Evolutionary conservation across 2,888 invertebrate genomes (phyloP).

Genomic region (Drosophila kambysellisi): DNA sequence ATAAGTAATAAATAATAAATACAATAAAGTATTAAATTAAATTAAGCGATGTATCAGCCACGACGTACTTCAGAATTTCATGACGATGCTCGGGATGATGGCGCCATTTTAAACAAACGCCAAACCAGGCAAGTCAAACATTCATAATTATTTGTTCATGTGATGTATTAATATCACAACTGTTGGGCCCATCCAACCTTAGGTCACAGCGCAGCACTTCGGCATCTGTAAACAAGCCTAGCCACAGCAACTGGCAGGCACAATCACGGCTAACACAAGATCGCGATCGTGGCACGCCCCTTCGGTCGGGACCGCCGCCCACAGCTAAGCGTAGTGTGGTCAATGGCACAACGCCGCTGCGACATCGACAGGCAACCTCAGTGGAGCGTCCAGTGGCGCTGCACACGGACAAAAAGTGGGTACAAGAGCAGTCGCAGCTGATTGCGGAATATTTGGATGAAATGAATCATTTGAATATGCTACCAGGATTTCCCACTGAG

Average conservation of each 20-base stretch:
- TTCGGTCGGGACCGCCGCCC: slow-evolving; percentile 11
- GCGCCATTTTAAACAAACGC: slow-evolving; percentile 49
- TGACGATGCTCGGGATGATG: slow-evolving; percentile 66
- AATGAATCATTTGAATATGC: slow-evolving; percentile 30
- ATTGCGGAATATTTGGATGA: slow-evolving; percentile 78
- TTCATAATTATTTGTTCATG: background rate
- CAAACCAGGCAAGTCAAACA: slow-evolving; percentile 63
- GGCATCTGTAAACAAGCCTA: slow-evolving; percentile 16
- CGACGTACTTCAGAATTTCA: slow-evolving; percentile 81
- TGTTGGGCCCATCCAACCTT: background rate
- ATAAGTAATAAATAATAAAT: background rate
- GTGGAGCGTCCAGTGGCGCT: slow-evolving; percentile 66
- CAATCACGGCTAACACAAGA: slow-evolving; percentile 25
- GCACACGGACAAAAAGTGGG: slow-evolving; percentile 83
- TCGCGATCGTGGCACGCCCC: slow-evolving; percentile 35
- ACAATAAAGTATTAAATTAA: background rate
- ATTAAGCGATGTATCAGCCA: slow-evolving; percentile 73
- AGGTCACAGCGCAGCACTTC: slow-evolving; percentile 39
- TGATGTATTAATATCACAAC: background rate
- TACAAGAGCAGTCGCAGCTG: slow-evolving; percentile 74
- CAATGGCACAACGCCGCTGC: slow-evolving; percentile 46
- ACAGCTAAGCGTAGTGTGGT: slow-evolving; percentile 22
- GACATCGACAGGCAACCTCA: slow-evolving; percentile 55
- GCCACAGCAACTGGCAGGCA: slow-evolving; percentile 25
- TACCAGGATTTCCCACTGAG: slow-evolving; percentile 66